A percentile compares a stretch with the other conserved stretches of the same genome.
These are phyloP conservation scores for Thymallus thymallus DNA, from an alignment of 2,113 vertebrate species.

Conservation along the genomic window DNA sequence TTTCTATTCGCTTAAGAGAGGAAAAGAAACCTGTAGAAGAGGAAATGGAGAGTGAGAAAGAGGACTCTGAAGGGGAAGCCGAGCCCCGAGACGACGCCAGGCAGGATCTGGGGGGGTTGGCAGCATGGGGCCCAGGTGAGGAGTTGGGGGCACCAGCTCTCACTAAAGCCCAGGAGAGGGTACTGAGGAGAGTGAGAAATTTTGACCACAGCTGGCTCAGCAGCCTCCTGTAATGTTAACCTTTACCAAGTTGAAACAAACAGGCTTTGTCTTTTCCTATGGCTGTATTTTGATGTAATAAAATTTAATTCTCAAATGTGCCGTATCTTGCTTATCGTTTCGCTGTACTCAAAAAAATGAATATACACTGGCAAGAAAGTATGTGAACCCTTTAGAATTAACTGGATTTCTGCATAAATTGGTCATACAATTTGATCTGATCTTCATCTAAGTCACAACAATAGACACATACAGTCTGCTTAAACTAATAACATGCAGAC, in stretches of 20 bases:
- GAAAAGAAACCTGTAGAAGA: constrained; percentile 61
- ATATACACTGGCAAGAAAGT: too few species aligned
- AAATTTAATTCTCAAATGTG: background rate
- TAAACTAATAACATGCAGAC: too few species aligned
- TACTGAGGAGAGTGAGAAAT: constrained; percentile 82
- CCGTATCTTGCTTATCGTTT: background rate
- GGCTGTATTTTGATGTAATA: background rate
- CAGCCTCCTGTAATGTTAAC: constrained; percentile 44
- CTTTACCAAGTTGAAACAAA: background rate
- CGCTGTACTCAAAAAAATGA: background rate
- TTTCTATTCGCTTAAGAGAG: constrained; percentile 39
- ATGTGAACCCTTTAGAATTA: too few species aligned
- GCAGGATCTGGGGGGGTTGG: constrained; percentile 28
- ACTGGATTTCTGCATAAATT: too few species aligned
- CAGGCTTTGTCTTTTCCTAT: too few species aligned
- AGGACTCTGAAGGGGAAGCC: constrained; percentile 79
- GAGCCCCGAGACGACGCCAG: constrained; percentile 43
- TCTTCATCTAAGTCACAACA: too few species aligned
- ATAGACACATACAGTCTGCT: too few species aligned
- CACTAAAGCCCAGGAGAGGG: constrained; percentile 79
- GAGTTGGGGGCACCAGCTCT: constrained; percentile 49
- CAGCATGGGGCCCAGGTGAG: constrained; percentile 33
- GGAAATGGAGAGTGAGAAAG: constrained; percentile 83
- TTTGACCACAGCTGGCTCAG: constrained; percentile 85
- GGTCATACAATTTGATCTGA: too few species aligned